Base-by-base conservation (phyloP, 2,888 invertebrate genomes). In the Prosopocoilus inquinatus region DNA sequence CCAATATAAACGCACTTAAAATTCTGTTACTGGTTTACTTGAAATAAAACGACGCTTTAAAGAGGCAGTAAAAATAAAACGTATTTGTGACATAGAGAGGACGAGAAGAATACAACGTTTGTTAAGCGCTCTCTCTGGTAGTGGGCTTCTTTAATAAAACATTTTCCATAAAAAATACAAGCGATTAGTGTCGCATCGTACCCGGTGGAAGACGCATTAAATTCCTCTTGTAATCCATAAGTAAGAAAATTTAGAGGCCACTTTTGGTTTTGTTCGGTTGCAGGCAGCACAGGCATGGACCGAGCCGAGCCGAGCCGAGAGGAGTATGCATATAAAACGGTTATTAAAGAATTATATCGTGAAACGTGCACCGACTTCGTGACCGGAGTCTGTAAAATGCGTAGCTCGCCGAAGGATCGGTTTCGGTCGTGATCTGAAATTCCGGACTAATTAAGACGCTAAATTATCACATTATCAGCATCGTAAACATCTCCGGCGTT, bases 251-350 rank as follows among this genome's bases (percentile, higher is more conserved):
- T 53, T 47, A 48, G 33, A 35, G 44, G 28, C 41, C 47, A 20
- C 33, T 15, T 41, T 11, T 15, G 15, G 15, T 41, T 15, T n/a
- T 15, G 41, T 41, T 15, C 41, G 41, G 50, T 50, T 50, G 44
- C 44, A 50, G 33, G 33, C 34, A 34, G 44, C 43, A 32, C 47
- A 7, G 3, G 20, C 20, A 28, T 28, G 20, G 20, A 28, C 20
- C 20, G n/a, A n/a, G n/a, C n/a, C n/a, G n/a, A n/a, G n/a, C n/a
- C n/a, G n/a, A n/a, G n/a, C n/a, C n/a, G 20, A 28, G 15, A 59
- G 46, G 44, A 57, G 48, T 55, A 58, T 63, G 63, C 63, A 63
- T 63, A 61, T 60, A 63, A 63, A 63, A 61, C 51, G 61, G 58
- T 58, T 59, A 60, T 60, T 63, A 61, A 62, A 59, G 61, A 59